Evolutionary conservation across 2,113 vertebrate genomes (phyloP).

Genomic region (Catharus minimus): DNA sequence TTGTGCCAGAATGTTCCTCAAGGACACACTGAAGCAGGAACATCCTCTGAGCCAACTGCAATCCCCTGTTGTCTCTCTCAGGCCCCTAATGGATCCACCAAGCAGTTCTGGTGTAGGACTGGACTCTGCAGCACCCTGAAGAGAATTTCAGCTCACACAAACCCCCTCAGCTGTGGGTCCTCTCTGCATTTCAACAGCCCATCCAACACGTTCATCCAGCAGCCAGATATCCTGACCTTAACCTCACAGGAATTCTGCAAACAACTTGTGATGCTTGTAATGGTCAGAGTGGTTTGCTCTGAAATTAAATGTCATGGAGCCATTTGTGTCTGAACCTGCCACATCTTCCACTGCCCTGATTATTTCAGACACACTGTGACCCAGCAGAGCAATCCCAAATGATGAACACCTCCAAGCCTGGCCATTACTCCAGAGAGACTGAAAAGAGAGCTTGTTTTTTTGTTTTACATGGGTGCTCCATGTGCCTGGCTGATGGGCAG

Average conservation of each 20-base stretch:
- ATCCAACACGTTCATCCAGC: not conserved
- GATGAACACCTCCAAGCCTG: not conserved
- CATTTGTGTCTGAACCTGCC: slow-evolving; percentile 26
- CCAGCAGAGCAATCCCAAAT: not conserved
- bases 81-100: not conserved
- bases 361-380: slow-evolving; percentile 21
- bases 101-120: not conserved
- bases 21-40: not conserved
- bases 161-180: not conserved
- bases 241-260: not conserved
- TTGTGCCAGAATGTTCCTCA: slow-evolving; percentile 1
- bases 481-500: not conserved
- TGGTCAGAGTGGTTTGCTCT: slow-evolving; percentile 31
- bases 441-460: not conserved
- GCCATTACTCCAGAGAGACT: not conserved
- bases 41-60: not conserved
- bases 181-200: not conserved
- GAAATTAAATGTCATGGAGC: slow-evolving; percentile 33
- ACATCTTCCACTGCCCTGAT: slow-evolving; percentile 10
- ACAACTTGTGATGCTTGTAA: not conserved
- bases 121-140: not conserved
- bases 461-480: not conserved
- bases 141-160: not conserved
- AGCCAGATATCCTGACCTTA: not conserved
- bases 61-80: not conserved